Conservation (phyloP, 2,888 invertebrate genomes). For the Marasmarcha lunaedactyla region DNA sequence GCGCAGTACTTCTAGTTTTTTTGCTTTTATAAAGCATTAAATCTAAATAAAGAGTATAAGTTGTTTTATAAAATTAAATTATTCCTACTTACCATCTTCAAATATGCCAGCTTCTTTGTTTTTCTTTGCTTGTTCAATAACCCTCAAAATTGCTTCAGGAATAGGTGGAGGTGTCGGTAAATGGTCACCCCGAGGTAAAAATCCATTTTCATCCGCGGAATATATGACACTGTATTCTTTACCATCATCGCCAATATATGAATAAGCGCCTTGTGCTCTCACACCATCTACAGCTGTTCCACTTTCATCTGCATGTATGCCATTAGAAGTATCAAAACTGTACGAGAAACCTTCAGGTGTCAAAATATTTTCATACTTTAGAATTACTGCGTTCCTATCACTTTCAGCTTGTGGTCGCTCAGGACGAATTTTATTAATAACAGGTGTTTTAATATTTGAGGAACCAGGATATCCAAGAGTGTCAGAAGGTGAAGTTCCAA, state of each 20-base stretch:
- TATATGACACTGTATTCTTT: conserved; percentile 40
- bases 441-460: too few species aligned
- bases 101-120: conserved; percentile 35
- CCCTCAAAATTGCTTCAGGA: conserved; percentile 41
- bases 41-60: too few species aligned
- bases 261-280: conserved; percentile 42
- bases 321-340: conserved; percentile 48
- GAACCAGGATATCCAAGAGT: too few species aligned
- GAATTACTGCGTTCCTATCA: conserved; percentile 37
- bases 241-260: conserved; percentile 53
- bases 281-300: conserved; percentile 40
- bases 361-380: conserved; percentile 34
- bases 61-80: too few species aligned
- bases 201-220: conserved; percentile 55
- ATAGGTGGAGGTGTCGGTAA: conserved; percentile 51
- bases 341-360: conserved; percentile 41
- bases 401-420: conserved; percentile 31
- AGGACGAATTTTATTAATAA: conserved; percentile 12
- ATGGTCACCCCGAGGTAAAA: conserved; percentile 44
- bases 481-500: too few species aligned
- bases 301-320: conserved; percentile 46
- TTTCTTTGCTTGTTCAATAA: conserved; percentile 38
- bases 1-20: too few species aligned
- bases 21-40: too few species aligned
- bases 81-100: conserved; percentile 52